Base-by-base conservation (phyloP, 2,888 invertebrate species). In the Abscondita cerata region DNA sequence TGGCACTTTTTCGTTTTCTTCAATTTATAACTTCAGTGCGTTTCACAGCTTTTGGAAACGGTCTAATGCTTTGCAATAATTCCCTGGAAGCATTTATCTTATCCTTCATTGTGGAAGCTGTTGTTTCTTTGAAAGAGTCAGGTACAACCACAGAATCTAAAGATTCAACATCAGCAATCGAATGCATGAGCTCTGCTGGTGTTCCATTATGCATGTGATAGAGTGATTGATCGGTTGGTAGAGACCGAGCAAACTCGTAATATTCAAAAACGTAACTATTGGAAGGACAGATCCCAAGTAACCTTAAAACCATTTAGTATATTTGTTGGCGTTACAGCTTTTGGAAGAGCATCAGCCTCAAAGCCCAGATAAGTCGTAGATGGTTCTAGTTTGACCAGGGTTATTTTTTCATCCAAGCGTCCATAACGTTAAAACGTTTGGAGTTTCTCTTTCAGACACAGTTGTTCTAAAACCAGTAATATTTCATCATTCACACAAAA, bases 41-140 rank as follows among this genome's bases (percentile, higher is more conserved):
- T 36, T 3, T 9, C 2, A 5, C 11, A 36, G 12, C 48, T 48
- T 48, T 48, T 18, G 48, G 13, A 48, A 48, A 48, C 3, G 25
- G 33, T 19, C 48, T 16, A 20, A 48, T 48, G 4, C 6, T 48
- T 47, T 19, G 8, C 33, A 48, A 12, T 15, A 48, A 48, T 48
- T 31, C 48, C 33, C n/a, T 47, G 16, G 47, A 47, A 19, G 18
- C 20, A 16, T 47, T 47, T 47, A 47, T 20, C 20, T 47, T 25
- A 9, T 20, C 47, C 16, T 36, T 3, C 36, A 36, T 36, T 36
- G 11, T 13, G 12, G 36, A n/a, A 36, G 36, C n/a, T 36, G 36
- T 36, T 36, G n/a, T 11, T 11, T 36, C 11, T n/a, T n/a, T n/a
- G n/a, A n/a, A n/a, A n/a, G n/a, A n/a, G n/a, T n/a, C n/a, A n/a